Evolutionary conservation across 2,888 invertebrate genomes (phyloP), one percentile per base, ranked within the genome.

Genomic region (Hirtodrosophila cameraria): DNA sequence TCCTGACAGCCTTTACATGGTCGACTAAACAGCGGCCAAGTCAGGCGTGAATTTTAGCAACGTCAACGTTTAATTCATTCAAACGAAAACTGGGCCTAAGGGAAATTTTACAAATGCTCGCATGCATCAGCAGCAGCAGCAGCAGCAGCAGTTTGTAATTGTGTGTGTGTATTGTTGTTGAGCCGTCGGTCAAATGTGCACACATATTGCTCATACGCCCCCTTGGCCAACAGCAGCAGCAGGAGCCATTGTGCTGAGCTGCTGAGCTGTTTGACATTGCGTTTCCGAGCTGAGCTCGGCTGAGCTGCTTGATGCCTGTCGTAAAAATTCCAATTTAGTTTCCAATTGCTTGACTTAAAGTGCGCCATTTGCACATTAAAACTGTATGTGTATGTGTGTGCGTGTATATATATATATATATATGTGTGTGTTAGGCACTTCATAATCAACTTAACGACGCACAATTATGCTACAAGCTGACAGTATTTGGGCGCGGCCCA

Each of bases 281-380:
- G 38, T 30, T 43, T 49, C 27, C 13, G 28, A 30, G 8, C 38
- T 31, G 23, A 33, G 20, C 38, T 28, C 39, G 50, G 45, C 45
- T 42, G 49, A 30, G 66, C 57, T 52, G 52, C 69, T 61, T 83
- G 80, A 79, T 83, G 79, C 55, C 80, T 86, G 86, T 86, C 80
- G 74, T 81, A 81, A 81, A 81, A 81, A 86, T 81, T 86, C 86
- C 80, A 81, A 81, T 81, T 81, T 86, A 81, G 80, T 81, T 81
- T 81, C 81, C 84, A 81, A 81, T 81, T 81, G 80, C 86, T 86
- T 80, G 86, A 86, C 70, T 81, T 86, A 86, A 83, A 86, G 86
- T 81, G 74, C 84, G 81, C 66, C 77, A 85, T 83, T 80, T 86
- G 69, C 65, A 69, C 76, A 75, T 75, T 74, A 75, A 63, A 75